Evolutionary conservation across 2,113 vertebrate genomes (phyloP), one percentile per base, ranked within the genome.

Genomic region (Onychostruthus taczanowskii): DNA sequence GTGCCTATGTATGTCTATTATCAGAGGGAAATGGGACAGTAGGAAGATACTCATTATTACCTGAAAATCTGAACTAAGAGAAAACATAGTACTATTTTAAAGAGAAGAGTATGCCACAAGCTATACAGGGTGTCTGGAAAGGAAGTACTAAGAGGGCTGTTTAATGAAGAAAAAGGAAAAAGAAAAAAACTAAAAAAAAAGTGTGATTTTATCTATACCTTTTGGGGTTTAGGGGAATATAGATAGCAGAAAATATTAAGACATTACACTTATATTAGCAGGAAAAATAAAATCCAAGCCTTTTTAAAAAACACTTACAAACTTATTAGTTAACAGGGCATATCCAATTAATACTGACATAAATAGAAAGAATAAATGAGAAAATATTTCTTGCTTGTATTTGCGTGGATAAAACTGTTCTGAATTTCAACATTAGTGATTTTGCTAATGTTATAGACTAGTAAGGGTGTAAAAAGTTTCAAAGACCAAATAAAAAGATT

Each of bases 401-500:
- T 84, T 59, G 68, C 35, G 84, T 35, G 72, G 76, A 83, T 44
- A 72, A 85, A 89, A 82, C 82, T 21, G 18, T 77, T 79, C 39
- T 1, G 1, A 44, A 92, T 80, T 89, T 92, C 46, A 76, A 64
- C 33, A 83, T 64, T 2, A 47, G 37, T 26, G 50, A 67, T 91
- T 81, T 88, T 76, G 13, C 39, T 87, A 13, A 84, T 53, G n/a
- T 76, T 80, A 37, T 18, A 75, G 52, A 81, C 24, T 44, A 93
- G 41, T 89, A 92, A 87, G 26, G 86, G 22, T 55, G 31, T 21
- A 77, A 16, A 91, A 68, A 63, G 53, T 91, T 89, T 87, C 52
- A 77, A 93, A 95, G 39, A 87, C 21, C 8, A 79, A 87, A 85
- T 68, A 77, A 83, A 92, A 95, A 85, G 1, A 95, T 73, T 90